These are phyloP conservation scores for Drosophila niveifrons DNA, from an alignment of 2,888 invertebrate genomes.

Conservation along the genomic window DNA sequence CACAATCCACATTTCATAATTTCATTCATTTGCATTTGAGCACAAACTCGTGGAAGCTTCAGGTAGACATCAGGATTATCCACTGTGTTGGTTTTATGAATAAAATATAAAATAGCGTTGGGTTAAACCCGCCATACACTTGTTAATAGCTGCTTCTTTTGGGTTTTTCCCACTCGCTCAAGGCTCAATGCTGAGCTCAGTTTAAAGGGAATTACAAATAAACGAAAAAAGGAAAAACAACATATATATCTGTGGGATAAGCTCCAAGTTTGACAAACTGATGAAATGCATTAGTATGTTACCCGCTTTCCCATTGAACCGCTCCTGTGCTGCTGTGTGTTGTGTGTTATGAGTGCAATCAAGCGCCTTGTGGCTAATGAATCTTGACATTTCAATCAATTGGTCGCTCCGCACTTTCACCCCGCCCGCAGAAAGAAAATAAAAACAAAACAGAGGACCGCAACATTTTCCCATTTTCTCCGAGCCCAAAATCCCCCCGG, in stretches of 20 bases:
- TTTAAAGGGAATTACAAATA: conserved; percentile 14
- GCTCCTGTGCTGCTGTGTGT: conserved; percentile 41
- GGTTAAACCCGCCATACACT: conserved; percentile 62
- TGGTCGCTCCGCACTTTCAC: conserved; percentile 21
- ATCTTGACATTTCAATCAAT: conserved; percentile 82
- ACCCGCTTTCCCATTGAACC: conserved; percentile 43
- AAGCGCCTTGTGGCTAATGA: conserved; percentile 68
- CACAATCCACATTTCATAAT: conserved; percentile 1
- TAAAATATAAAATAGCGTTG: conserved; percentile 44
- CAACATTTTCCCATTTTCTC: conserved; percentile 35
- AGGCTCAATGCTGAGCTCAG: conserved; percentile 6
- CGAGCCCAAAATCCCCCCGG: conserved; percentile 15
- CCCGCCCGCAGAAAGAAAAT: background rate
- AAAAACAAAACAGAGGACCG: conserved; percentile 5
- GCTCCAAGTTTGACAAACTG: background rate
- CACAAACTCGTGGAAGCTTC: conserved; percentile 27
- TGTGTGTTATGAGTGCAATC: conserved; percentile 16
- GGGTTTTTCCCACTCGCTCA: conserved; percentile 50
- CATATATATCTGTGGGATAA: background rate
- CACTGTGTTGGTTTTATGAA: conserved; percentile 49
- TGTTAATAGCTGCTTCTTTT: conserved; percentile 47
- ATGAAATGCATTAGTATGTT: background rate
- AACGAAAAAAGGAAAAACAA: background rate
- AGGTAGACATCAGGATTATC: conserved; percentile 64
- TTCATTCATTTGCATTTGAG: conserved; percentile 79